phyloP scores from a whole-genome alignment of 2,797 vertebrate species.

The Fratercula arctica region DNA sequence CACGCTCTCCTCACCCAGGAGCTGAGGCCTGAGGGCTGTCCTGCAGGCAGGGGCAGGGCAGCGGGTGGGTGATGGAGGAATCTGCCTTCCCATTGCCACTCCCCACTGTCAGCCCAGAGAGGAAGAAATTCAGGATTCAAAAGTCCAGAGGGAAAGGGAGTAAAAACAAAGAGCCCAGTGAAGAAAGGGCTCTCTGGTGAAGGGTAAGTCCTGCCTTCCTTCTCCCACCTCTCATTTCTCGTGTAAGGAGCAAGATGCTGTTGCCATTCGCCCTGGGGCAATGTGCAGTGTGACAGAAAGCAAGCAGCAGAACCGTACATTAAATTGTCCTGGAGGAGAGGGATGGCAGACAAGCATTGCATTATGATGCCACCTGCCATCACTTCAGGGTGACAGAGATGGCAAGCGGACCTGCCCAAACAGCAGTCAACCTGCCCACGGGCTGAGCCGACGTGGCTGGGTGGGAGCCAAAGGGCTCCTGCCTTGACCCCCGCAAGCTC shows the following conservation, averaged over 20 bases:
- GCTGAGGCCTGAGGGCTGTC: not conserved
- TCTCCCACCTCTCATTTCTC: not conserved
- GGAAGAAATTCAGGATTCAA: not conserved
- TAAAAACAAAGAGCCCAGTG: not conserved
- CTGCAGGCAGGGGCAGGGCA: not conserved
- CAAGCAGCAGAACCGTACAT: not conserved
- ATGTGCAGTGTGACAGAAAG: not conserved
- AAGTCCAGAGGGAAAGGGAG: not conserved
- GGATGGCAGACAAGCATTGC: not conserved
- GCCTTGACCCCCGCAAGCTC: not conserved
- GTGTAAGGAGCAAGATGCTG: not conserved
- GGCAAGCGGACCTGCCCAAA: not conserved
- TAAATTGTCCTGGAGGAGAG: not conserved
- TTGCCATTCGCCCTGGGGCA: not conserved
- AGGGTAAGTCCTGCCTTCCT: not conserved
- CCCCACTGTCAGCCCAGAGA: not conserved
- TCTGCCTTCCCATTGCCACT: not conserved
- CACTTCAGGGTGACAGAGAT: not conserved
- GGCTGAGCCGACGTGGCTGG: rapidly evolving
- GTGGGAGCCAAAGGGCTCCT: not conserved
- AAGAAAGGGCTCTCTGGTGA: not conserved
- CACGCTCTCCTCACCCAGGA: not conserved
- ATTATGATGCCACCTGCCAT: not conserved
- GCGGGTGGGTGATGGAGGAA: rapidly evolving
- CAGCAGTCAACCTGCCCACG: not conserved